Conservation (phyloP, 2,888 invertebrate species). For the Tolmerus cingulatus region DNA sequence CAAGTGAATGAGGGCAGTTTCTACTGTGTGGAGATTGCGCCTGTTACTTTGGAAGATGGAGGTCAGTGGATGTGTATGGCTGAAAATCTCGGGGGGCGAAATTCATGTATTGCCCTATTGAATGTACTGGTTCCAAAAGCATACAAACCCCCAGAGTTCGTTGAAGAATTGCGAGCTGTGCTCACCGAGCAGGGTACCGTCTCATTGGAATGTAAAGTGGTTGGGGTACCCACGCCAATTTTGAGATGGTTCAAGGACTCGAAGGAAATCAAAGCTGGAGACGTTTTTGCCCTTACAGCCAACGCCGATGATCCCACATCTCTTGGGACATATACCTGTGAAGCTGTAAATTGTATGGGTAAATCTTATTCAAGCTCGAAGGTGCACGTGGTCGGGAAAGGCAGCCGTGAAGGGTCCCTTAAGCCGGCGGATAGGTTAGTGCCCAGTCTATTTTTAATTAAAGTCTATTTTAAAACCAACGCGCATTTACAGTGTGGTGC, state of each 20-base stretch:
- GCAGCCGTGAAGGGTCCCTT: constrained; percentile 74
- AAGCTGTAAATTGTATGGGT: constrained; percentile 90
- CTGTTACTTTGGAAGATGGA: constrained; percentile 82
- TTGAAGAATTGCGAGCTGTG: constrained; percentile 82
- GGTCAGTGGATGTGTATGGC: constrained; percentile 88
- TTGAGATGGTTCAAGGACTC: constrained; percentile 84
- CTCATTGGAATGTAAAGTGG: constrained; percentile 88
- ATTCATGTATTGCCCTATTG: constrained; percentile 78
- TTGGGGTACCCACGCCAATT: constrained; percentile 86
- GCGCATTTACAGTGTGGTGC: constrained; percentile 53
- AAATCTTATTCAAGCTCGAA: constrained; percentile 82
- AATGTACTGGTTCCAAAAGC: constrained; percentile 88
- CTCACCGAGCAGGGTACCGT: constrained; percentile 89
- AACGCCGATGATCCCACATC: constrained; percentile 86
- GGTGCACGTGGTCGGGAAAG: constrained; percentile 80
- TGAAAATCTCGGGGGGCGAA: constrained; percentile 77
- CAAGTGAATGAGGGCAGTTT: constrained; percentile 85
- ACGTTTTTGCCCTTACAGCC: constrained; percentile 86
- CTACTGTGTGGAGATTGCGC: constrained; percentile 83
- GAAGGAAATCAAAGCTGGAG: constrained; percentile 87
- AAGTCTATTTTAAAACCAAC: constrained; percentile 14
- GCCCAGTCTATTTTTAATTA: constrained; percentile 21
- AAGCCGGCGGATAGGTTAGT: constrained; percentile 73
- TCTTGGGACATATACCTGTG: constrained; percentile 86
- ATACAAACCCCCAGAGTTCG: constrained; percentile 86